phyloP scores from a whole-genome alignment of 2,888 invertebrate genomes.

The Monoplex corrugatus region DNA sequence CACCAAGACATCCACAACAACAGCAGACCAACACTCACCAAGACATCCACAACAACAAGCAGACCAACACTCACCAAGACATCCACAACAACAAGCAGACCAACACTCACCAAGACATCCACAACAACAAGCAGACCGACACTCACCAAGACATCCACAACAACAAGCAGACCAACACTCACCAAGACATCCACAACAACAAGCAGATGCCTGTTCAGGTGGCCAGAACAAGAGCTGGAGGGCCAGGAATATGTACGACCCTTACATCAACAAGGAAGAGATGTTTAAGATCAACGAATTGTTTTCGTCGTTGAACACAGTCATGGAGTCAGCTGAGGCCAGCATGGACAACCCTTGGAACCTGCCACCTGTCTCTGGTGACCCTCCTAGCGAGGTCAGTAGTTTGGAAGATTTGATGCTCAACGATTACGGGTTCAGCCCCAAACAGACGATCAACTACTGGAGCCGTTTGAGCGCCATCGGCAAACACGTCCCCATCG shows the following conservation, averaged over 20 bases:
- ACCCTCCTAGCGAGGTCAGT: neutral
- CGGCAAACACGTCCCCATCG: neutral
- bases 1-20: too few relatives aligned
- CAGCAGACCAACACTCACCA: neutral
- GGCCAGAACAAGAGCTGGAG: neutral
- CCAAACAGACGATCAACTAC: neutral
- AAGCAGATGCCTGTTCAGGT: neutral
- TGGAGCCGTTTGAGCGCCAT: constrained; percentile 9
- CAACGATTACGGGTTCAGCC: constrained; percentile 25
- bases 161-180: neutral
- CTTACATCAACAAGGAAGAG: constrained; percentile 13
- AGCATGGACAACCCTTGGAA: neutral
- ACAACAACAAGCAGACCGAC: neutral
- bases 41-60: neutral
- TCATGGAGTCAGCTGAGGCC: constrained; percentile 20
- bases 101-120: neutral
- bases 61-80: too few relatives aligned
- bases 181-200: neutral
- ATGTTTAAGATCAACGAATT: neutral
- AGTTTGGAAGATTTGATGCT: constrained; percentile 2
- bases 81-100: neutral
- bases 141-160: neutral
- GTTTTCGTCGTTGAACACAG: neutral
- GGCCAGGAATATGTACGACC: neutral
- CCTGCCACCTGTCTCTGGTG: too few relatives aligned